Evolutionary conservation across 2,113 vertebrate species (phyloP).

Genomic region (Artemisiospiza belli): DNA sequence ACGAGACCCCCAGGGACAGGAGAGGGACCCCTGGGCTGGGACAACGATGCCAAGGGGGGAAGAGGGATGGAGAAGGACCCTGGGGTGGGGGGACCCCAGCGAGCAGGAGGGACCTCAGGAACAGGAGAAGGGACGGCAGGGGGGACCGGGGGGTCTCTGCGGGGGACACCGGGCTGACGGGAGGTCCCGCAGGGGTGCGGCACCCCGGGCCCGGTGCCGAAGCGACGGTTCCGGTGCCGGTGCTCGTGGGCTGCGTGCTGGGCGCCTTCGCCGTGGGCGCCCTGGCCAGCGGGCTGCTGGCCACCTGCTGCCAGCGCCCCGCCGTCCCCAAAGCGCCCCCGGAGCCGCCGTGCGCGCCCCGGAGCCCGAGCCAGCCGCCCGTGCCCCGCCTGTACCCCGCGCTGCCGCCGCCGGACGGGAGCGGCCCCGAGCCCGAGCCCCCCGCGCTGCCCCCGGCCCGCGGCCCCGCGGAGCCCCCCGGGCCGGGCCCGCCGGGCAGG

Average conservation of each 20-base stretch:
- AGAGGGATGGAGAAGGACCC: background rate
- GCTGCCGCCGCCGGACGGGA: background rate
- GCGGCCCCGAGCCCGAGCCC: background rate
- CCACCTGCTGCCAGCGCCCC: background rate
- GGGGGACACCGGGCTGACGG: background rate
- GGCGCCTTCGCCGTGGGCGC: background rate
- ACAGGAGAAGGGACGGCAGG: background rate
- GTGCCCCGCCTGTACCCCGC: background rate
- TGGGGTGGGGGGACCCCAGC: background rate
- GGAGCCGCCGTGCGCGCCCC: background rate
- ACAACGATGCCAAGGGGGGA: background rate
- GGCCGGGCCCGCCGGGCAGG: background rate
- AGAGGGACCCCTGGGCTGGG: background rate
- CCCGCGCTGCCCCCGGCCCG: too few species aligned
- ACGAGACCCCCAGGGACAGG: background rate
- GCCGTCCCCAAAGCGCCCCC: background rate
- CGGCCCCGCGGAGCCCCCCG: too few species aligned
- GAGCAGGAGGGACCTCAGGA: background rate
- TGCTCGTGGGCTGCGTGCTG: conserved; percentile 40
- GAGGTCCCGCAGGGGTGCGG: background rate
- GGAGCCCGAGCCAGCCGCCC: background rate
- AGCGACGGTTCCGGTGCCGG: background rate
- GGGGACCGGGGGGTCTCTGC: too few species aligned
- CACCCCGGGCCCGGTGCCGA: background rate
- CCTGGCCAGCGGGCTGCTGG: background rate